Base-by-base conservation (phyloP, 2,888 invertebrate species). In the Ornithoptera priamus region DNA sequence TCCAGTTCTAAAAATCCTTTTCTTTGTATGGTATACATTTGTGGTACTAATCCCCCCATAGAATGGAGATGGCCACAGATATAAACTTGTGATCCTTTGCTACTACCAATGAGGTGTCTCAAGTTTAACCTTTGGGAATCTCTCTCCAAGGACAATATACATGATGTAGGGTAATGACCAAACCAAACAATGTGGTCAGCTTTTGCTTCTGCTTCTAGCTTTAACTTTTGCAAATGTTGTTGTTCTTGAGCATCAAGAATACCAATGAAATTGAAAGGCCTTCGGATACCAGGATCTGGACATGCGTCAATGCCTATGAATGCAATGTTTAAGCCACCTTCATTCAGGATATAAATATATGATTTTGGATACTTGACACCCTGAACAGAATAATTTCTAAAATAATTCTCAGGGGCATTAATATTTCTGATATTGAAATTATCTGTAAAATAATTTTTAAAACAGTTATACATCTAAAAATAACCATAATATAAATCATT, bases 241-340 rank as follows among this genome's bases (percentile, higher is more conserved):
- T 94, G 93, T 84, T 96, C 95, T 36, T 90, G 81, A 10, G 85
- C 75, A 72, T 94, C 94, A 39, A 96, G 82, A 64, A 95, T 92
- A 22, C 98, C 98, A 78, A 98, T 95, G 84, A 98, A 98, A 92
- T 98, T 98, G 81, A 97, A 98, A 1, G 98, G 98, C 75, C 98
- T 90, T 75, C 96, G 94, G 15, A 97, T 95, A 1, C 98, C 98
- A 15, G 98, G 97, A 74, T 96, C 95, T 58, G 97, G 94, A 77
- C 97, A 97, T 1, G 97, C 97, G 87, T 98, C 98, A 46, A 98
- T 90, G 0, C 95, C 98, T 76, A 98, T 93, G 86, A 98, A 97
- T n/a, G 96, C 95, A 79, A 96, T 96, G 72, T 88, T 93, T 22
- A 95, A 93, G 30, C 93, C 93, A 76, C 94, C 95, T 73, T 90